These are phyloP conservation scores for Ophioninae sp. DNA, from an alignment of 2,888 invertebrate species.

Conservation along the genomic window DNA sequence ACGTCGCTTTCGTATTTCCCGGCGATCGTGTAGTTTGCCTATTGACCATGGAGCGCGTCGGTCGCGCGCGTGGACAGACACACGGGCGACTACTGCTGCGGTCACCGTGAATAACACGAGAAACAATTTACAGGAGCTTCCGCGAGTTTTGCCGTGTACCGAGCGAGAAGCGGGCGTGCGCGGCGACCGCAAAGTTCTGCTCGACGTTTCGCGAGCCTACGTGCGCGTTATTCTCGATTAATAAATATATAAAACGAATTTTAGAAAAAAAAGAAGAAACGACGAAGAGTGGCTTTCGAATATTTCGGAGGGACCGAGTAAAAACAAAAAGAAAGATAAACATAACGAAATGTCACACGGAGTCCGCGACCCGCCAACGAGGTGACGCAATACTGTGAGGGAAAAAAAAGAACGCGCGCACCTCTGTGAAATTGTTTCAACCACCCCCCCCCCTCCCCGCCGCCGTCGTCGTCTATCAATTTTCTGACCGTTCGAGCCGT, in stretches of 20 bases:
- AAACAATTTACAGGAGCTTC: constrained; percentile 18
- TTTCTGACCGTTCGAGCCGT: not conserved
- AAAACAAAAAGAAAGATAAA: not conserved
- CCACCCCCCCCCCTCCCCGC: not conserved
- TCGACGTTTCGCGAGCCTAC: not conserved
- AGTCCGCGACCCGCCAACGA: not conserved
- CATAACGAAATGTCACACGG: not conserved
- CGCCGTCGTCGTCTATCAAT: not conserved
- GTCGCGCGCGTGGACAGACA: not conserved
- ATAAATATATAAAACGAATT: too few relatives aligned
- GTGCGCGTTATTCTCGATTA: not conserved
- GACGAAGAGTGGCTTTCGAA: not conserved
- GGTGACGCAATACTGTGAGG: constrained; percentile 6
- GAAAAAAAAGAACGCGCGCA: not conserved
- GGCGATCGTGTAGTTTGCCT: constrained; percentile 16
- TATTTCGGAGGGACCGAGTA: not conserved
- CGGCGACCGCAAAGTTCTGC: constrained; percentile 1
- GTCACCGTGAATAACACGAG: not conserved
- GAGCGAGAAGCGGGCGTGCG: not conserved
- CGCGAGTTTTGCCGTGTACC: constrained; percentile 13
- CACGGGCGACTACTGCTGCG: constrained; percentile 1
- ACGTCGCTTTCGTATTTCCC: constrained; percentile 46
- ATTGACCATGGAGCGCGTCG: constrained; percentile 17
- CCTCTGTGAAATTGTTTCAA: not conserved
- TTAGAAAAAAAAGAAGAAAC: not conserved